A percentile compares a stretch with the other conserved stretches of the same genome.
These are phyloP conservation scores for Willowsia nigromaculata DNA, from an alignment of 2,888 invertebrate species.

Conservation along the genomic window DNA sequence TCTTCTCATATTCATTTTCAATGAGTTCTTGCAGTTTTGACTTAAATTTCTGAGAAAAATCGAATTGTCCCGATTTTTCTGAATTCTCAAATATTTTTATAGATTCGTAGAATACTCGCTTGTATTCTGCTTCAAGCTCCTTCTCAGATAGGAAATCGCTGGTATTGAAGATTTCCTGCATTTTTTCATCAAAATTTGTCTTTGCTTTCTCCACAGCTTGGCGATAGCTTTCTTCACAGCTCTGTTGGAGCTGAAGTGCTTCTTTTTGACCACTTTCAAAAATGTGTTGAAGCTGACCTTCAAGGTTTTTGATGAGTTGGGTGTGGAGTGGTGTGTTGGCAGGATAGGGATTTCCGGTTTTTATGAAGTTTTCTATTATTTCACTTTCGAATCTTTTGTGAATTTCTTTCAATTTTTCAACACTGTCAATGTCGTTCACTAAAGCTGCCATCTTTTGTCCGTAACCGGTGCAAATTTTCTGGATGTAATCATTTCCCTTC, in stretches of 20 bases:
- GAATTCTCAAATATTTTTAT: neutral
- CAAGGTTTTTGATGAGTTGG: neutral
- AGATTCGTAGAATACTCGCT: neutral
- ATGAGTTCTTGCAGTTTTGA: neutral
- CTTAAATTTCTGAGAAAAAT: neutral
- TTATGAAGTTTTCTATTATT: neutral
- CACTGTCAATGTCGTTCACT: neutral
- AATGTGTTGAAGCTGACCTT: neutral
- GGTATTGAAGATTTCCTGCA: neutral
- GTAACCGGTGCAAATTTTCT: neutral
- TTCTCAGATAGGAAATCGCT: conserved; percentile 28
- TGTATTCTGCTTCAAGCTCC: conserved; percentile 16
- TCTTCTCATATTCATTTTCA: neutral
- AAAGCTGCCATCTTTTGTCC: neutral
- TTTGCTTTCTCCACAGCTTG: neutral
- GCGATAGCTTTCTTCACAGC: neutral
- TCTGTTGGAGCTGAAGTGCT: neutral
- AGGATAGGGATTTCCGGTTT: neutral
- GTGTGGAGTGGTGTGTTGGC: neutral
- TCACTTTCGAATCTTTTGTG: neutral
- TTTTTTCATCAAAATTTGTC: neutral
- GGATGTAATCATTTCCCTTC: neutral
- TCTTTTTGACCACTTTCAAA: neutral
- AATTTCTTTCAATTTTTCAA: neutral
- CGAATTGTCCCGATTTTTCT: conserved; percentile 11